Evolutionary conservation across 1,140 invertebrate genomes (phyloP).

Genomic region (Triops longicaudatus): DNA sequence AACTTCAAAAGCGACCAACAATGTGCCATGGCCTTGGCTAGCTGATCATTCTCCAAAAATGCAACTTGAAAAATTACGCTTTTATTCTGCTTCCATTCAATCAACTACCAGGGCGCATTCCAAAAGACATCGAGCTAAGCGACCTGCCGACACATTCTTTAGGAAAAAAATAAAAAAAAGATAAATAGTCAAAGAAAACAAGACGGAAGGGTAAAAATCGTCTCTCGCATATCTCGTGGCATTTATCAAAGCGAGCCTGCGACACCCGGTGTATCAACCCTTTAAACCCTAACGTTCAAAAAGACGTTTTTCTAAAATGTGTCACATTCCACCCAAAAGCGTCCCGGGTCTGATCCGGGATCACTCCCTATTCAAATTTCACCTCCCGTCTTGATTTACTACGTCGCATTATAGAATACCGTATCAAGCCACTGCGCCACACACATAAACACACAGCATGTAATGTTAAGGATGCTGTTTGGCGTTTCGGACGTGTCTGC

Average conservation of each 20-base stretch:
- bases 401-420: conserved; percentile 2
- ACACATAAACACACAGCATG: conserved; percentile 14
- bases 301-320: background rate
- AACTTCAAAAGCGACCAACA: background rate
- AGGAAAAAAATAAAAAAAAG: background rate
- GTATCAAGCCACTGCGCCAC: conserved; percentile 13
- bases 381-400: background rate
- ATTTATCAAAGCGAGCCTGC: background rate
- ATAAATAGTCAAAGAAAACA: background rate
- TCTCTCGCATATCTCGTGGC: background rate
- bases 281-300: background rate
- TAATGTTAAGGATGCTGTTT: background rate
- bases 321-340: conserved; percentile 6
- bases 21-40: background rate
- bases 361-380: conserved; percentile 3
- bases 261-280: background rate
- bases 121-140: background rate
- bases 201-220: background rate
- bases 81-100: conserved; percentile 10
- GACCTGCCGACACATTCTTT: background rate
- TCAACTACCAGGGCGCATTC: background rate
- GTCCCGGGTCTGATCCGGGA: background rate
- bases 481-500: background rate
- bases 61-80: background rate
- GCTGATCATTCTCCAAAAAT: background rate